Evolutionary conservation across 2,888 invertebrate genomes (phyloP).

Genomic region (Melanostoma scalare): DNA sequence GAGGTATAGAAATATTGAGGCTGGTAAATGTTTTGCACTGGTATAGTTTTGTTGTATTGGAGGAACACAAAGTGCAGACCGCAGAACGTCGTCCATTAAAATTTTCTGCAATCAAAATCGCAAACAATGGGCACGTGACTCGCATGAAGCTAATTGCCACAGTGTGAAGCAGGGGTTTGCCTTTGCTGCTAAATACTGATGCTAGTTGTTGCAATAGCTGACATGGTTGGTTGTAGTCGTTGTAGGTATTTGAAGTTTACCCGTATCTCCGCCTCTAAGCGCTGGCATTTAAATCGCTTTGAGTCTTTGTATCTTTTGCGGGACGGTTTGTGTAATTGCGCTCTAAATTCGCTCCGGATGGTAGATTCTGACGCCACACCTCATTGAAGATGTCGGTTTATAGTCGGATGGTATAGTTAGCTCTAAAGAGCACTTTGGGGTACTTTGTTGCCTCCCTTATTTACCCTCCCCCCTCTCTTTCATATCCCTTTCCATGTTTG

Average conservation of each 20-base stretch:
- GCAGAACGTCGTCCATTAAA: conserved; percentile 74
- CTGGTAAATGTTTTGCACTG: background rate
- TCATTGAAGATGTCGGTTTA: conserved; percentile 47
- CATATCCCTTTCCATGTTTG: background rate
- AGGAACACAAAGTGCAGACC: conserved; percentile 66
- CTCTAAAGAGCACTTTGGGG: no score
- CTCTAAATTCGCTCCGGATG: conserved; percentile 59
- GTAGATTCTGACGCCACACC: conserved; percentile 54
- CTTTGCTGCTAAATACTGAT: conserved; percentile 18
- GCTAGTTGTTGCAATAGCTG: background rate
- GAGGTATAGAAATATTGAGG: background rate
- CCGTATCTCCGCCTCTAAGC: conserved; percentile 31
- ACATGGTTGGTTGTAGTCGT: background rate
- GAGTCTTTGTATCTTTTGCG: conserved; percentile 52
- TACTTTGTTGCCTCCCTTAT: background rate
- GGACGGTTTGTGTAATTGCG: conserved; percentile 58
- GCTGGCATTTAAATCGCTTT: conserved; percentile 28
- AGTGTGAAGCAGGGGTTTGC: conserved; percentile 71
- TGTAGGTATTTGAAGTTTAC: conserved; percentile 37
- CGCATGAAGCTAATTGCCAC: conserved; percentile 76
- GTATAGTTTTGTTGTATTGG: conserved; percentile 46
- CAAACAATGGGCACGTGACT: conserved; percentile 76
- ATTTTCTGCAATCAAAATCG: conserved; percentile 75
- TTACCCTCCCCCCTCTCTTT: background rate
- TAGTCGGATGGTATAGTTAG: background rate